Evolutionary conservation across 30 jellyfish, hydroid and myxozoan species (phyloP), one percentile per base, ranked within the genome.

Genomic region (Cassiopea andromeda): DNA sequence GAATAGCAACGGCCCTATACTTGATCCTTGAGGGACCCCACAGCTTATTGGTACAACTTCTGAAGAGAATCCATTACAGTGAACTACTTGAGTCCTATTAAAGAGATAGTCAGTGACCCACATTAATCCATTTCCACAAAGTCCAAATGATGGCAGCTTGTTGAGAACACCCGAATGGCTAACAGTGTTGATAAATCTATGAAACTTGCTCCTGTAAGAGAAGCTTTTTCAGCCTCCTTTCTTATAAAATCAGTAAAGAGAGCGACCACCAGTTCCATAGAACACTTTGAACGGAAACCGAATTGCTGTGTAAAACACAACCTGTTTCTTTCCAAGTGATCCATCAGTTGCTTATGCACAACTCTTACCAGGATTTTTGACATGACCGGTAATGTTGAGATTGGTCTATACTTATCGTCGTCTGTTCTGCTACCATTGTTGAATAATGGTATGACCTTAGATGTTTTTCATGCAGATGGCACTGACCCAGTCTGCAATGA

Each of bases 1-100:
- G 61, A 78, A 88, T 68, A 88, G 50, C 79, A 88, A 77, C 69
- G 87, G 91, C 75, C 95, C 91, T 77, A 88, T 88, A 78, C 68
- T 88, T 77, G 95, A 78, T 58, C 95, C 91, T 80, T 89, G 92
- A 47, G 97, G 89, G 44, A 89, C 92, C 60, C 97, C 97, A 44
- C 85, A 81, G 66, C 45, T 45, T 80, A 89, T 75, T 71, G 87
- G 92, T 47, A 61, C 77, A 80, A 69, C 50, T 58, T 81, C 84
- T 58, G 97, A 82, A 47, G 83, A 14, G 73, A 50, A 60, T 57
- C 85, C 94, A 60, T 87, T 67, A 69, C 79, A 13, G 58, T 82
- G 92, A 89, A 81, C 92, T 58, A 89, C 48, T 73, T 89, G 97
- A 58, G 69, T 81, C 89, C 90, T 78, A 67, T 82, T 81, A 50